Conservation (phyloP, 2,888 invertebrate genomes). For the Callosobruchus maculatus region DNA sequence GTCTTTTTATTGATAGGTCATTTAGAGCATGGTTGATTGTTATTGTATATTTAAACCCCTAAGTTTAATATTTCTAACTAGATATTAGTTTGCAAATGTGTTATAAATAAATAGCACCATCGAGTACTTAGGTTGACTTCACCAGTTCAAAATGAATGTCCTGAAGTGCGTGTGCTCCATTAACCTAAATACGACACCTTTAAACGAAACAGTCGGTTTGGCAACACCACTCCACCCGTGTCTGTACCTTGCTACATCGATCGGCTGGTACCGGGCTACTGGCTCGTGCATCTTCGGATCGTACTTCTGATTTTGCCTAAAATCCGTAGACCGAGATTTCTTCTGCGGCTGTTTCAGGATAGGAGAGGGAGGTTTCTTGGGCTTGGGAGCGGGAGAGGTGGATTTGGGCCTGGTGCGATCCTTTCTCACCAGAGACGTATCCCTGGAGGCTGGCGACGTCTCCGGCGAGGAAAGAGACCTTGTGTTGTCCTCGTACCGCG, state of each 20-base stretch:
- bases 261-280: constrained; percentile 71
- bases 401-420: constrained; percentile 47
- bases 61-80: no score
- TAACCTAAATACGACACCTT: constrained; percentile 58
- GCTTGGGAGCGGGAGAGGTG: constrained; percentile 53
- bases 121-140: background rate
- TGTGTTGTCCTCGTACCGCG: constrained; percentile 66
- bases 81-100: no score
- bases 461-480: constrained; percentile 58
- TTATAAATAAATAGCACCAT: no score
- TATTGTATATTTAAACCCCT: no score
- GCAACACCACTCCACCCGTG: constrained; percentile 54
- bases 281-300: constrained; percentile 75
- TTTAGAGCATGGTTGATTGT: no score
- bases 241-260: constrained; percentile 41
- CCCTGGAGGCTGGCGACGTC: constrained; percentile 32
- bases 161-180: constrained; percentile 8
- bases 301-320: constrained; percentile 63
- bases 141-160: background rate
- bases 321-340: constrained; percentile 39
- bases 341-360: constrained; percentile 43
- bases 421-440: constrained; percentile 47
- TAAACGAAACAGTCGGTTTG: constrained; percentile 68
- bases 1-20: no score
- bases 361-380: constrained; percentile 40